A percentile compares a stretch with the other conserved stretches of the same genome.
These are phyloP conservation scores for Tetheella fluctuosa DNA, from an alignment of 2,888 invertebrate species.

Conservation along the genomic window DNA sequence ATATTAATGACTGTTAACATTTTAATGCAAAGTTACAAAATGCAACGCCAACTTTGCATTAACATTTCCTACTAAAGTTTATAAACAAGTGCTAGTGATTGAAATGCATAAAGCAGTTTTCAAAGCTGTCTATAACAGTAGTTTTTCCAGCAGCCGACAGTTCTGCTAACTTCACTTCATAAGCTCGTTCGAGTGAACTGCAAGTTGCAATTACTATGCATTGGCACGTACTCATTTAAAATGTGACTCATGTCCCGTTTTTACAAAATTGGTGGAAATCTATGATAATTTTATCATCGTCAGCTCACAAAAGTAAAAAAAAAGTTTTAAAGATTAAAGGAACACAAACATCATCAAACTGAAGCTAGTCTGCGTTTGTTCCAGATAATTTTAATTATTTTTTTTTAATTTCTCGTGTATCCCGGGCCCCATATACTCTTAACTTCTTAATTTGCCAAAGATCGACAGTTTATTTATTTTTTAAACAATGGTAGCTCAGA, in stretches of 20 bases:
- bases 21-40: neutral
- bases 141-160: conserved; percentile 2
- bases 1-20: no score
- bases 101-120: conserved; percentile 1
- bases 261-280: neutral
- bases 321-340: no score
- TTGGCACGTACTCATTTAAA: conserved; percentile 30
- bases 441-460: no score
- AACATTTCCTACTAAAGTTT: neutral
- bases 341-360: no score
- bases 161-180: conserved; percentile 13
- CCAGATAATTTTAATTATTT: no score
- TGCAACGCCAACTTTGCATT: neutral
- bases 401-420: no score
- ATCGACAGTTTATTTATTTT: no score
- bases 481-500: no score
- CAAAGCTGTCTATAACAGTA: conserved; percentile 4
- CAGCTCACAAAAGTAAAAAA: no score
- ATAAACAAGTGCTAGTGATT: neutral
- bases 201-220: conserved; percentile 38
- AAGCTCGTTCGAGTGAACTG: conserved; percentile 20
- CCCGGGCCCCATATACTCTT: no score
- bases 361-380: no score
- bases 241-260: conserved; percentile 19
- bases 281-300: no score